Base-by-base conservation (phyloP, 2,888 invertebrate species). In the Xanthorhoe designata region DNA sequence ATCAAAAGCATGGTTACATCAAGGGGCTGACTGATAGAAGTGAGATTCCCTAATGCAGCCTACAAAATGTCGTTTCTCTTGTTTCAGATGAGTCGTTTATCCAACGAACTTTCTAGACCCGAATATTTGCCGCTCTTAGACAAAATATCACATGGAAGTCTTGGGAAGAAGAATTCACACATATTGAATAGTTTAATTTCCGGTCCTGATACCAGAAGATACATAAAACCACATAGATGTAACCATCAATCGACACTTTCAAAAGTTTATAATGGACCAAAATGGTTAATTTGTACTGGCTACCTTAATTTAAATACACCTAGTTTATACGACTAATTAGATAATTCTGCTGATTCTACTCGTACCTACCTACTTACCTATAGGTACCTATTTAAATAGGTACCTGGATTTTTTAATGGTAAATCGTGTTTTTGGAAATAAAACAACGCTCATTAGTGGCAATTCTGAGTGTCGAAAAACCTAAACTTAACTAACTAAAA, bases 221-320 rank as follows among this genome's bases (percentile, higher is more conserved):
- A 90, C 68, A 91, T 92, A 13, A 92, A 92, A 77, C 90, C 92
- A 24, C 92, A 93, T 65, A 80, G 92, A 76, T 93, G 92, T 68
- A 93, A 92, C 70, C 86, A 92, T 67, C 91, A 90, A 73, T 90
- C 92, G 6, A 84, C 82, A 71, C 73, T 91, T 7, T 79, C 91
- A 1, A 85, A 74, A 78, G 56, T 91, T 56, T 88, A 89, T 68
- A 86, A 86, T 10, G 91, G 92, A 3, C 89, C 91, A 13, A 92
- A 90, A 73, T 93, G 92, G 92, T 67, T 92, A 45, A 81, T 93
- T 68, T 93, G 92, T 71, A 91, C 91, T 45, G 92, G 92, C 55
- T 93, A 93, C 72, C 72, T 93, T 52, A 92, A 92, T 77, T 18
- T 92, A 61, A 93, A 93, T 75, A 85, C 80, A 47, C 90, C 92